Conservation (phyloP, 2,888 invertebrate genomes). For the Tethea ocularis region DNA sequence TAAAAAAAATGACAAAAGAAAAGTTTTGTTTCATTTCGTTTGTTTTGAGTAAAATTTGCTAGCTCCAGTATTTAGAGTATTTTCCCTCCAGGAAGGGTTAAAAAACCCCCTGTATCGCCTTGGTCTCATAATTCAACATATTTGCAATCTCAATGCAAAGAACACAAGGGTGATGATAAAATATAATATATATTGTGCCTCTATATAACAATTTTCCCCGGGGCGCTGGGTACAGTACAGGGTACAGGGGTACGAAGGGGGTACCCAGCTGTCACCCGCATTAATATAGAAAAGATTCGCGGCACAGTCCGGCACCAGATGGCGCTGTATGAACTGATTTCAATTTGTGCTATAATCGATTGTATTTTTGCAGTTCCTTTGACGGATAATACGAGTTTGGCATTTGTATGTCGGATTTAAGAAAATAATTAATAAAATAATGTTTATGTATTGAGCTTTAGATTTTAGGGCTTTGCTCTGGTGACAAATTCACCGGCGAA, state of each 20-base stretch:
- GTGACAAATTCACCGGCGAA: no score
- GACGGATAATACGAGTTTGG: background rate
- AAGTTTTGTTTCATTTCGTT: no score
- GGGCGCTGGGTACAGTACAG: slow-evolving; percentile 6
- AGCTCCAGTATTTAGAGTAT: no score
- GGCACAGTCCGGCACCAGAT: slow-evolving; percentile 26
- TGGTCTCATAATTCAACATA: no score
- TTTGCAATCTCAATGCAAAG: background rate
- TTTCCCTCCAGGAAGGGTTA: no score
- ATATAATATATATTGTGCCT: background rate
- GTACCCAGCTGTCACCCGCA: slow-evolving; percentile 45
- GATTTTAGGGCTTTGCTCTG: no score
- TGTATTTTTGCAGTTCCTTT: background rate
- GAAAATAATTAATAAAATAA: background rate
- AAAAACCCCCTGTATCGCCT: no score
- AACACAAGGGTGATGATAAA: background rate
- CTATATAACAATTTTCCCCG: background rate
- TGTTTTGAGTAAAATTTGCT: no score
- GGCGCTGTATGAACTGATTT: slow-evolving; percentile 24
- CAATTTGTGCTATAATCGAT: slow-evolving; percentile 32
- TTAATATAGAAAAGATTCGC: slow-evolving; percentile 66
- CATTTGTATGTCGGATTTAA: background rate
- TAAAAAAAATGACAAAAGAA: no score
- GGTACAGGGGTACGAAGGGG: slow-evolving; percentile 25
- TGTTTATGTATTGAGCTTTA: no score